Evolutionary conservation across 2,113 vertebrate species (phyloP).

Genomic region (Nerophis ophidion): DNA sequence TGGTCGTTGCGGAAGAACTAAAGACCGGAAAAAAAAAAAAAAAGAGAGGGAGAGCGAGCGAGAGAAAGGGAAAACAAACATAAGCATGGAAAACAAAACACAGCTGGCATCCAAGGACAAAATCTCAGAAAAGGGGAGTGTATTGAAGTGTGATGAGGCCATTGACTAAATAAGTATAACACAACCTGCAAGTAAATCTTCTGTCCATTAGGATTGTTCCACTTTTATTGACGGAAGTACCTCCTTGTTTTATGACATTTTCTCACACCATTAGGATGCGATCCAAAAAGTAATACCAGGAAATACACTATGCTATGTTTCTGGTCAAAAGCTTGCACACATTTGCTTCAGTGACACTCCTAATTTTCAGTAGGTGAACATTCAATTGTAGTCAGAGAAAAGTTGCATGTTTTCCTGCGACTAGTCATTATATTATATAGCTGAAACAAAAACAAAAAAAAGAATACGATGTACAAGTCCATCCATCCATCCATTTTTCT

Average conservation of each 20-base stretch:
- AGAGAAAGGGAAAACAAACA: constrained; percentile 29
- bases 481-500: too few relatives aligned
- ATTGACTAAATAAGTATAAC: neutral
- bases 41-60: constrained; percentile 25
- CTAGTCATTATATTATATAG: too few relatives aligned
- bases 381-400: too few relatives aligned
- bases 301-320: too few relatives aligned
- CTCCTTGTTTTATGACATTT: neutral
- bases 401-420: too few relatives aligned
- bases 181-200: neutral
- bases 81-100: constrained; percentile 18
- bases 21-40: constrained; percentile 29
- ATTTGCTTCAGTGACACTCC: too few relatives aligned
- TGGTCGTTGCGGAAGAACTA: constrained; percentile 85
- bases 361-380: too few relatives aligned
- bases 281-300: neutral
- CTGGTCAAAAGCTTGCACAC: too few relatives aligned
- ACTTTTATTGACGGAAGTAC: neutral
- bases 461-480: too few relatives aligned
- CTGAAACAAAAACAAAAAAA: too few relatives aligned
- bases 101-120: constrained; percentile 33
- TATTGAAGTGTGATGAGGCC: neutral
- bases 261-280: neutral
- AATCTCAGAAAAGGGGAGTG: neutral
- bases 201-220: neutral